These are phyloP conservation scores for Caretta caretta DNA, from an alignment of 2,113 vertebrate genomes.

Conservation along the genomic window DNA sequence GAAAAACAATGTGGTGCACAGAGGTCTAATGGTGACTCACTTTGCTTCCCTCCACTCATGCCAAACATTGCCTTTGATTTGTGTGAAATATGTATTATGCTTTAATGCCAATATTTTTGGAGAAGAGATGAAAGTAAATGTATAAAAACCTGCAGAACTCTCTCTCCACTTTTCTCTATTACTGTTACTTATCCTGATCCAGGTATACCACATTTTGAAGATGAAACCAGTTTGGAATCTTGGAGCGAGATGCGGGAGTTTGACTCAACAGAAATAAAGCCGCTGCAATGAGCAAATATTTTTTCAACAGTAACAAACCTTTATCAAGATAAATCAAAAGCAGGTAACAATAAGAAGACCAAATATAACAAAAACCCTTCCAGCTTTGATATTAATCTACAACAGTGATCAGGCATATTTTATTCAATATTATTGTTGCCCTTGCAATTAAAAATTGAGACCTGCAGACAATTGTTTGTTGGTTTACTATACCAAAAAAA, in stretches of 20 bases:
- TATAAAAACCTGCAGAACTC: not conserved
- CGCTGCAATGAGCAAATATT: not conserved
- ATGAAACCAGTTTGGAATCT: not conserved
- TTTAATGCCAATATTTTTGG: not conserved
- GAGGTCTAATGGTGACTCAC: not conserved
- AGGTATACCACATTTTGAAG: not conserved
- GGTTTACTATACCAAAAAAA: not conserved
- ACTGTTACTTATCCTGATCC: not conserved
- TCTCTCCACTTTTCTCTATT: not conserved
- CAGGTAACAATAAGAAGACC: not conserved
- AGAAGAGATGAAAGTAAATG: accelerated
- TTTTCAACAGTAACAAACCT: not conserved
- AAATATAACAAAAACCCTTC: not conserved
- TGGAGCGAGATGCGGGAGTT: not conserved
- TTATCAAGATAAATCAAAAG: not conserved
- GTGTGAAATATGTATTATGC: not conserved
- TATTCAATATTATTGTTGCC: not conserved
- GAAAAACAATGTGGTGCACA: accelerated
- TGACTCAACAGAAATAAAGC: not conserved
- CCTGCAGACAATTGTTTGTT: not conserved
- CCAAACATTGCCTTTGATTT: not conserved
- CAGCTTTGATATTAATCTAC: not conserved
- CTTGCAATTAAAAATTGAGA: not conserved
- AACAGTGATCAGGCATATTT: not conserved
- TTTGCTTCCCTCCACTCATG: not conserved